These are phyloP conservation scores for Plestiodon gilberti DNA, from an alignment of 2,113 vertebrate genomes.

Conservation along the genomic window DNA sequence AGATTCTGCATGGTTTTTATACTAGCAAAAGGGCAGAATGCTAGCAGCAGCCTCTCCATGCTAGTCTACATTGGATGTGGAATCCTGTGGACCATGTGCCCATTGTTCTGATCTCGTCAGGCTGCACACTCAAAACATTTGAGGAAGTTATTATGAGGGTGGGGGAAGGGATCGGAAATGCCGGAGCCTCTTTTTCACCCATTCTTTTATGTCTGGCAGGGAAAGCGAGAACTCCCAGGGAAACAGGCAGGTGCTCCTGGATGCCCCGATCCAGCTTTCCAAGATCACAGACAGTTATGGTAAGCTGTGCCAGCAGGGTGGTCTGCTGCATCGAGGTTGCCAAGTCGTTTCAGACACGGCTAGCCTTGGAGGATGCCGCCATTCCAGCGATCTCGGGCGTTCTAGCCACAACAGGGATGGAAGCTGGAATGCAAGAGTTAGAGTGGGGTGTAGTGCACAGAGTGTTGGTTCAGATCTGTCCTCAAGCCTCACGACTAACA, in stretches of 20 bases:
- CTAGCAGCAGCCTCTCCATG: too few relatives aligned
- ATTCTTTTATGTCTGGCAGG: conserved; percentile 45
- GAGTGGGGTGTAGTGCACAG: background rate
- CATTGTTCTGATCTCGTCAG: background rate
- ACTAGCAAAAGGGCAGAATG: too few relatives aligned
- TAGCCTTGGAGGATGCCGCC: background rate
- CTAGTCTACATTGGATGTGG: background rate
- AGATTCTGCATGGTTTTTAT: background rate
- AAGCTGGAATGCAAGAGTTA: background rate
- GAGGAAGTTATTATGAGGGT: background rate
- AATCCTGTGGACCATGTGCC: background rate
- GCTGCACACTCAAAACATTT: background rate
- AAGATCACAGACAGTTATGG: conserved; percentile 87
- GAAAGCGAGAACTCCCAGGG: conserved; percentile 72
- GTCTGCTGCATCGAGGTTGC: background rate
- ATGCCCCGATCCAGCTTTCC: conserved; percentile 93
- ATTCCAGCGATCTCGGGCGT: background rate
- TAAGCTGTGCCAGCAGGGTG: conserved; percentile 66
- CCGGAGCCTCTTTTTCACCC: background rate
- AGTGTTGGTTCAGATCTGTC: background rate
- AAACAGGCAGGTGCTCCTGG: conserved; percentile 85
- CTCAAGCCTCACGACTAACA: background rate
- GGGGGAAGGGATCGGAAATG: background rate
- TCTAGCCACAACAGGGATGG: background rate
- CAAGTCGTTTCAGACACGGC: background rate